Conservation (phyloP, 1,140 invertebrate species). For the Heliothis virescens region DNA sequence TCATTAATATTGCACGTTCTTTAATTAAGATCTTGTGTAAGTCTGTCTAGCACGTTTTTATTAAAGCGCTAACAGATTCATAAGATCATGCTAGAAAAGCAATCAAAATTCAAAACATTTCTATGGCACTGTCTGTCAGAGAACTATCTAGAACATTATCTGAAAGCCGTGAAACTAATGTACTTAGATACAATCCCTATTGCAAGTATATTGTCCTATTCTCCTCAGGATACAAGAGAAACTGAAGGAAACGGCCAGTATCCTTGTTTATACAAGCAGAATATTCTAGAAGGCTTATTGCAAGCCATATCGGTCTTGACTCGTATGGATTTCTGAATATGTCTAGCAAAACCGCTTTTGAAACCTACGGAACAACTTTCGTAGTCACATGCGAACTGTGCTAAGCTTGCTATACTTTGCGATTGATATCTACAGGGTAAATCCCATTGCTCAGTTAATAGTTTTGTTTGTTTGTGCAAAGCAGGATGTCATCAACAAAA, state of each 20-base stretch:
- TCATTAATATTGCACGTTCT: no score
- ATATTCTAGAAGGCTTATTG: not conserved
- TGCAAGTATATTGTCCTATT: no score
- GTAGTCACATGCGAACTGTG: not conserved
- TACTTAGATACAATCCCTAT: no score
- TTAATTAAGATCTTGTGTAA: no score
- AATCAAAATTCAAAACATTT: no score
- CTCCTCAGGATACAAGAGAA: no score
- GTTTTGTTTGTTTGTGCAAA: not conserved
- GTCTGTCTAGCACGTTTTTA: not conserved
- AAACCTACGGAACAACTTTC: slow-evolving; percentile 14
- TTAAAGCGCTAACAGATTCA: no score
- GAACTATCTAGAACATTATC: no score
- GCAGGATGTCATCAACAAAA: not conserved
- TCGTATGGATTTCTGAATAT: not conserved
- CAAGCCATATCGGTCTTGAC: not conserved
- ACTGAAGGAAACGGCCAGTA: no score
- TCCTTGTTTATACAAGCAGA: not conserved
- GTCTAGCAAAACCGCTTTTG: not conserved
- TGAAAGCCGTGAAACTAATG: no score
- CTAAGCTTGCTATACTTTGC: not conserved
- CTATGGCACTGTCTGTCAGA: no score
- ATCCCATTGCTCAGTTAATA: not conserved
- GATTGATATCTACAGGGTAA: not conserved
- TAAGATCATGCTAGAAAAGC: no score